Base-by-base conservation (phyloP, 2,888 invertebrate species). In the Ellobium chinense region DNA sequence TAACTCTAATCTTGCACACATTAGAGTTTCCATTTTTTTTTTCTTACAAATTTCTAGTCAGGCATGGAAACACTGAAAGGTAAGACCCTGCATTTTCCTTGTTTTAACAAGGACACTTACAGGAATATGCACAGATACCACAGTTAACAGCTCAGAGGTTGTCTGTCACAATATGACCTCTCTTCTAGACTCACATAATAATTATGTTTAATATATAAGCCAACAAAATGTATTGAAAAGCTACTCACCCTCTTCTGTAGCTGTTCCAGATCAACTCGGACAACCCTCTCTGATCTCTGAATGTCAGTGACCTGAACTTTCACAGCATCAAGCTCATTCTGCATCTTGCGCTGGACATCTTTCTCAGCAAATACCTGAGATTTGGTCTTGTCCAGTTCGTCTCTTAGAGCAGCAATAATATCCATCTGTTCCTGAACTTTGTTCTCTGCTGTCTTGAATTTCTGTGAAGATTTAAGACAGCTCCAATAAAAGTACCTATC, bases 201-300 rank as follows among this genome's bases (percentile, higher is more conserved):
- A n/a, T n/a, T n/a, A n/a, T n/a, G n/a, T n/a, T n/a, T n/a, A n/a
- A n/a, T n/a, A n/a, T n/a, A n/a, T n/a, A n/a, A n/a, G n/a, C n/a
- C n/a, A n/a, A n/a, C n/a, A n/a, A n/a, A n/a, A n/a, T n/a, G n/a
- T n/a, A n/a, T n/a, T 46, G 46, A 14, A 54, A 9, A 27, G 12
- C 2, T 3, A n/a, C 82, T 77, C n/a, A 92, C 93, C 89, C 87
- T 88, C 79, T 91, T 91, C 12, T 88, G 85, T 18, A 85, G 65
- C 82, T 92, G 91, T 77, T 92, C 92, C 60, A 92, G 84, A 80
- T 92, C 92, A 1, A 92, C 90, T 46, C 92, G 82, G 69, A 92
- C 92, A 24, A 89, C 87, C 65, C 92, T 75, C 81, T 92, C 93
- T 14, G 92, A 88, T 73, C 92, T 83, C 85, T 93, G 90, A 37